phyloP scores from a whole-genome alignment of 2,113 vertebrate species.

The Merops nubicus region DNA sequence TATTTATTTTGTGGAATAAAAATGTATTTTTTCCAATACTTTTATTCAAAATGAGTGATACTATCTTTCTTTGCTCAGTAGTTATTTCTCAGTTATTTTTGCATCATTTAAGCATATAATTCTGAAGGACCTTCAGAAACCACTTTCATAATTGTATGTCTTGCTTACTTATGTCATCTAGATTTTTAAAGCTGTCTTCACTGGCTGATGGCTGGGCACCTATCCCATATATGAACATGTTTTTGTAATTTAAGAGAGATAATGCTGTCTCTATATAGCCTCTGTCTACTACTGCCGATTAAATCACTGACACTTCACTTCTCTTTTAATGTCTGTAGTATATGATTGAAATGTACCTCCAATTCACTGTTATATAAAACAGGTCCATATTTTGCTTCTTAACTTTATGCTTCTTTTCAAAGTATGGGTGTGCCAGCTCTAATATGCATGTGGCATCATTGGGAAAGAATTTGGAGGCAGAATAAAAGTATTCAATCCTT shows the following conservation, averaged over 20 bases:
- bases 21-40: not conserved
- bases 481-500: conserved; percentile 29
- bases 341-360: not conserved
- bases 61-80: not conserved
- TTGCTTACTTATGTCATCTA: not conserved
- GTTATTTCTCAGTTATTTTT: not conserved
- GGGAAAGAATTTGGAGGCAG: conserved; percentile 45
- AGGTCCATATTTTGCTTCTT: conserved; percentile 23
- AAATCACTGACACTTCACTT: not conserved
- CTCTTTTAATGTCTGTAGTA: not conserved
- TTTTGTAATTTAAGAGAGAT: not conserved
- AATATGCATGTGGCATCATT: conserved; percentile 11
- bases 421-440: conserved; percentile 7
- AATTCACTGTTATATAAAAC: conserved; percentile 20
- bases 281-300: conserved; percentile 3
- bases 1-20: not conserved
- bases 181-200: not conserved
- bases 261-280: not conserved
- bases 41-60: not conserved
- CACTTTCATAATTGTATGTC: not conserved
- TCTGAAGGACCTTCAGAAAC: not conserved
- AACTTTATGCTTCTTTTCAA: conserved; percentile 29
- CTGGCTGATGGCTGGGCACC: not conserved
- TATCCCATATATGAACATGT: not conserved
- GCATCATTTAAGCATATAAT: not conserved